Percentiles rank a stretch among this genome's conserved stretches.
These are phyloP conservation scores for Ophioderma brevispina DNA, from an alignment of 35 echinoderm and acorn worm genomes.

Conservation along the genomic window DNA sequence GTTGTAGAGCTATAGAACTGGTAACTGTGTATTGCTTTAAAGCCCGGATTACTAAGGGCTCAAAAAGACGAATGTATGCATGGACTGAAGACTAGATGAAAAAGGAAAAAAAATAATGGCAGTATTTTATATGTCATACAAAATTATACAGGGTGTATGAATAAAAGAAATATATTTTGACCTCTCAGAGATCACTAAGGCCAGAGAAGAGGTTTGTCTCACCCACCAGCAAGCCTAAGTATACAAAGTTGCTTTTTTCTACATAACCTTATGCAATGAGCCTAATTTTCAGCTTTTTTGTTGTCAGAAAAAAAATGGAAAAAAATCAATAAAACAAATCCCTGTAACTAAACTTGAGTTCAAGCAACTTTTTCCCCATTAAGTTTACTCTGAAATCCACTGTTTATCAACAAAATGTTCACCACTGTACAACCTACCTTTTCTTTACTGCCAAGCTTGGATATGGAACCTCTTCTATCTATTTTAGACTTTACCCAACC, in stretches of 20 bases:
- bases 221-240: too few species aligned
- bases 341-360: not conserved
- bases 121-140: too few species aligned
- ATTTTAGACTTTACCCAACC: slow-evolving; percentile 80
- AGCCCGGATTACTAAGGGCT: slow-evolving; percentile 91
- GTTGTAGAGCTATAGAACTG: slow-evolving; percentile 86
- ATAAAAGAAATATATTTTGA: too few species aligned
- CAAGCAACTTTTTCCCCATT: not conserved
- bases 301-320: too few species aligned
- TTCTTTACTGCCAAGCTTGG: slow-evolving; percentile 66
- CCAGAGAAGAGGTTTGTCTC: too few species aligned
- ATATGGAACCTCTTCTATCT: slow-evolving; percentile 58
- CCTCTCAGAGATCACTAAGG: too few species aligned
- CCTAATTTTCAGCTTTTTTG: too few species aligned
- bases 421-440: too few species aligned
- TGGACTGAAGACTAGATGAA: slow-evolving; percentile 73
- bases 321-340: not conserved
- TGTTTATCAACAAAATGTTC: too few species aligned
- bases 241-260: too few species aligned
- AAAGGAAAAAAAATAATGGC: slow-evolving; percentile 15
- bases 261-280: too few species aligned
- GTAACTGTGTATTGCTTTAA: slow-evolving; percentile 98
- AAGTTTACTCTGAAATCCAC: not conserved
- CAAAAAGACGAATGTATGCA: slow-evolving; percentile 93
- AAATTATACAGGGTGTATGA: too few species aligned